Base-by-base conservation (phyloP, 2,797 vertebrate genomes). In the Ctenopoma multispine region DNA sequence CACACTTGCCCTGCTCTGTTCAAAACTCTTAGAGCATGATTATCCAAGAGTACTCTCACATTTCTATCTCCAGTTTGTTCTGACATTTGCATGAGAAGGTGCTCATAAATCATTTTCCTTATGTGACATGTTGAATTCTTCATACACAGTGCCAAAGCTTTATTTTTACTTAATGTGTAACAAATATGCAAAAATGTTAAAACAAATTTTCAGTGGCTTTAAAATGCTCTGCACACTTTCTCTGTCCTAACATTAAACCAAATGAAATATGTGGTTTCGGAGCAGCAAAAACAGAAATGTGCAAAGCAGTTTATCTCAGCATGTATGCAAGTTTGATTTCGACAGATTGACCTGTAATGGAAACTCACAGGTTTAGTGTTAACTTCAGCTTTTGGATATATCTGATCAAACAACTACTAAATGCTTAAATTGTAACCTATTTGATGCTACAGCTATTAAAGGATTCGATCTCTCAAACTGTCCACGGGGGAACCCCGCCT, bases 371-470 rank as follows among this genome's bases (percentile, higher is more conserved):
- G 10, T 61, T 54, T 57, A 57, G 5, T 44, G 61, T 48, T 43
- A 9, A 34, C 41, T 43, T 2, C 57, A 63, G 41, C 47, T 44
- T 46, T 70, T 23, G 51, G 44, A 40, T 46, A 3, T 48, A 44
- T 53, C 34, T 60, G 65, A 59, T 56, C 31, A 64, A 73, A 72
- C 7, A 24, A 68, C 51, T 41, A 14, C 47, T 74, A 62, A 77
- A 68, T 18, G 54, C 61, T 58, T 60, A 14, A 69, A 71, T 4
- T 7, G 64, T 48, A 68, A 27, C 18, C 23, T 54, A 48, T 69
- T 66, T 61, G 60, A 62, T 27, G 71, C 60, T 41, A 21, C 51
- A 46, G 61, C 65, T 67, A 66, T 29, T 60, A 7, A 71, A 27
- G n/a, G 54, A 78, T 69, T 57, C 59, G 7, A 21, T 63, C 41